phyloP scores from a whole-genome alignment of 2,113 vertebrate genomes.

The Ranitomeya imitator region DNA sequence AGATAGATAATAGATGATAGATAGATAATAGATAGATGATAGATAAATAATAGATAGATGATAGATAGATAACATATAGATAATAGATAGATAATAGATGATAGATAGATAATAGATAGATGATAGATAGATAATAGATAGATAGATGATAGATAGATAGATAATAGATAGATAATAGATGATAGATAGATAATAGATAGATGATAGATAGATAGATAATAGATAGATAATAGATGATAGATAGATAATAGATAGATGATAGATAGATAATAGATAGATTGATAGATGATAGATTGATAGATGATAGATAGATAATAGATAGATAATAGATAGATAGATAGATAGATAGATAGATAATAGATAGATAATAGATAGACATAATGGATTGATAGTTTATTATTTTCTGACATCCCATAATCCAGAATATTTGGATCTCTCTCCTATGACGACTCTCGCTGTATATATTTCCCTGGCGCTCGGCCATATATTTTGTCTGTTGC shows the following conservation, averaged over 20 bases:
- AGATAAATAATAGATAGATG: not conserved
- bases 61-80: not conserved
- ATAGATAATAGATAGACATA: too few relatives aligned
- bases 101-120: conserved; percentile 33
- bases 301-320: too few relatives aligned
- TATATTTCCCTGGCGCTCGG: not conserved
- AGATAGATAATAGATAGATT: not conserved
- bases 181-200: not conserved
- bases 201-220: not conserved
- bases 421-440: too few relatives aligned
- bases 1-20: not conserved
- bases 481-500: not conserved
- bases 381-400: not conserved
- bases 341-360: too few relatives aligned
- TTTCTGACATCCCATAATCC: too few relatives aligned
- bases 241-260: not conserved
- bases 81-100: not conserved
- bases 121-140: conserved; percentile 31
- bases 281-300: too few relatives aligned
- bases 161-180: conserved; percentile 6
- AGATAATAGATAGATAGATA: too few relatives aligned
- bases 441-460: too few relatives aligned
- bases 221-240: not conserved
- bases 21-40: not conserved
- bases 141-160: not conserved